Base-by-base conservation (phyloP, 2,113 vertebrate species). In the Rhea pennata region DNA sequence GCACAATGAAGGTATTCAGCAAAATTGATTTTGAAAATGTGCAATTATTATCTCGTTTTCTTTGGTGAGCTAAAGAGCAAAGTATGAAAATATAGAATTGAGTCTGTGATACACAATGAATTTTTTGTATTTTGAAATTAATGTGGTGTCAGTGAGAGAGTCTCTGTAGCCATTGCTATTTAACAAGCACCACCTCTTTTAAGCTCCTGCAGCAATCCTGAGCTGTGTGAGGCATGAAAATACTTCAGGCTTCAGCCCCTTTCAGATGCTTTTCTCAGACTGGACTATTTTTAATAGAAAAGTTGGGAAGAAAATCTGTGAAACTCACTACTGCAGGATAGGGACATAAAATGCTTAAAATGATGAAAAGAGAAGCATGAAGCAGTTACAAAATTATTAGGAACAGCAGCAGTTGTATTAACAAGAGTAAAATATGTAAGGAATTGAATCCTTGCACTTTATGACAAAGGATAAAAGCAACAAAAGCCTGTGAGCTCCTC, bases 1-100 rank as follows among this genome's bases (percentile, higher is more conserved):
- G 17, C 42, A 95, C 91, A 96, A 93, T 88, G 80, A 88, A 65
- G 15, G 51, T 39, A 92, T 96, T 96, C 58, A 95, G 51, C 31
- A 79, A 84, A 73, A 81, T 5, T 31, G 3, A 10, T 76, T 61
- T 77, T 87, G 69, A 61, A 86, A 91, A 64, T 0, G 2, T 65
- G n/a, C 20, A 40, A 56, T 66, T 84, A 51, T 67, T 44, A 21
- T 77, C 50, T 42, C 82, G 27, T 73, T 83, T 88, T 90, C 69
- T 72, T 94, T 69, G 36, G 26, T 53, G 46, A 92, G 19, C n/a
- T 89, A 48, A 53, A 51, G 53, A 84, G 40, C 0, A 2, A 89
- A 78, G 20, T 67, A 31, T 50, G 53, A 54, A 69, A 93, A 86
- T 14, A 70, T 20, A n/a, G 54, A 80, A 54, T 7, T 33, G 36